Conservation (phyloP, 1,140 invertebrate genomes). For the Pristionchus pacificus region DNA sequence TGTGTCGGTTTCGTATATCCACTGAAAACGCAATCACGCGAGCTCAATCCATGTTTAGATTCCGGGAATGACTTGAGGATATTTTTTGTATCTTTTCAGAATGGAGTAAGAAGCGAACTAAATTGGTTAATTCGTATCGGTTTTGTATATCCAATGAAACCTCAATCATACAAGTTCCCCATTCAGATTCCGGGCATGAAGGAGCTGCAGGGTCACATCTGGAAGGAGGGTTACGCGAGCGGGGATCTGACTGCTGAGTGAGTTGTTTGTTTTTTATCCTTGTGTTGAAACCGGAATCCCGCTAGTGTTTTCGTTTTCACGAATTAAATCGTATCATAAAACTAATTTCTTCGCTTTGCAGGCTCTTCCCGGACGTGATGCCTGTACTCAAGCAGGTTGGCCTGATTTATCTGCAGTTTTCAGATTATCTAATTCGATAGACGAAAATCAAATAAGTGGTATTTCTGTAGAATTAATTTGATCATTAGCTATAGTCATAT, state of each 20-base stretch:
- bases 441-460: too few species aligned
- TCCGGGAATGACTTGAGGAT: too few species aligned
- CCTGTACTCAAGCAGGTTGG: neutral
- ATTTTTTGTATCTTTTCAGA: too few species aligned
- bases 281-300: neutral
- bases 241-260: neutral
- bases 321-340: too few species aligned
- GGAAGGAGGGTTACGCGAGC: neutral
- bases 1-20: too few species aligned
- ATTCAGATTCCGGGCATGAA: neutral
- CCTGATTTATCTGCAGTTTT: neutral
- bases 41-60: neutral
- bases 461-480: too few species aligned
- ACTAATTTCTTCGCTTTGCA: too few species aligned
- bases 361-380: neutral
- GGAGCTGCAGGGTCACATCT: neutral
- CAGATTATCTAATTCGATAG: neutral
- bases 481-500: too few species aligned
- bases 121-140: too few species aligned
- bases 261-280: neutral
- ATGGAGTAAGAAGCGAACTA: too few species aligned
- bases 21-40: neutral
- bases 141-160: too few species aligned
- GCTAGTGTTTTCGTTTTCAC: neutral
- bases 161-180: neutral